Base-by-base conservation (phyloP, 2,888 invertebrate genomes). In the Oscheius sp. region DNA sequence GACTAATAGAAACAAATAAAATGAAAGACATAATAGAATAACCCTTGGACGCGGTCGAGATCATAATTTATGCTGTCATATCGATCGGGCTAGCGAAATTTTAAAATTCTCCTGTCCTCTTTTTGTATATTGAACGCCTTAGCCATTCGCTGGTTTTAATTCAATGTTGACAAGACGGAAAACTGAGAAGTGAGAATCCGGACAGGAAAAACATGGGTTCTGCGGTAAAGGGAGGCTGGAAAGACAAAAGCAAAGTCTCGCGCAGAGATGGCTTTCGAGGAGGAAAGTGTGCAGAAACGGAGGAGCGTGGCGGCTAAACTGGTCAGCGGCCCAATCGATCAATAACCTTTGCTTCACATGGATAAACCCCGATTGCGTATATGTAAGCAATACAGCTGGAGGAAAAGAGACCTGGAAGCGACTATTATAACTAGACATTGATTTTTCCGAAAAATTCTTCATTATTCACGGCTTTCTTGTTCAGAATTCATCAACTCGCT, bases 241-340 rank as follows among this genome's bases (percentile, higher is more conserved):
- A 47, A 44, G 47, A 62, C 62, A 62, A 62, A 44, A 45, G 62
- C 47, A 47, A 49, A 49, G 47, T 49, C 56, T 30, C 30, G 49
- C 65, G 45, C 54, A 33, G 65, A 30, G 64, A 64, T 64, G 64
- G 41, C 64, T 64, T 64, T 50, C 45, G 62, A 62, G 50, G 38
- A 59, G 59, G 49, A 54, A 54, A 66, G 56, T 66, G 66, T 66
- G 54, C 47, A 56, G 54, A 44, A 56, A 54, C 24, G 33, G 64
- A 64, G 64, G 67, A 67, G 67, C 67, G 67, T 67, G 67, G 67
- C 57, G 57, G 57, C 67, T 32, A 38, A 67, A 67, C 67, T 67
- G 67, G 67, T 67, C 67, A 67, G 45, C 50, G 59, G 33, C 32
- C 36, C 22, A 20, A 66, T 57, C 47, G 57, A 67, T 67, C 67